These are phyloP conservation scores for Anolis carolinensis DNA, from an alignment of 2,113 vertebrate species.

Conservation along the genomic window DNA sequence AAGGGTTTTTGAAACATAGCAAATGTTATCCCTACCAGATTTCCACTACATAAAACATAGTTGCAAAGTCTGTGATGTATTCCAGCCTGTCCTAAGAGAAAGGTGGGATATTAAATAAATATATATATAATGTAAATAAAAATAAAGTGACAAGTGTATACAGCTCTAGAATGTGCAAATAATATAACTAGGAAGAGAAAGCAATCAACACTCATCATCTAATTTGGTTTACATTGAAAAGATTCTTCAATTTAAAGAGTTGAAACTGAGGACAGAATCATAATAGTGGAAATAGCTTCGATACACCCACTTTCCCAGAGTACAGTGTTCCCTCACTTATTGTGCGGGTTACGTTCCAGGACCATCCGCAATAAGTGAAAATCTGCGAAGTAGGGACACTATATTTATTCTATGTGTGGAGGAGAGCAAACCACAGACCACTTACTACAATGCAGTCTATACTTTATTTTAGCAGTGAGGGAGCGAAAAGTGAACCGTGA, in stretches of 20 bases:
- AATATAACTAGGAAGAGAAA: not conserved
- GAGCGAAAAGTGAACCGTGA: too few relatives aligned
- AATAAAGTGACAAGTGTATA: not conserved
- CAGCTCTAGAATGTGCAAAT: not conserved
- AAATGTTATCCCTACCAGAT: not conserved
- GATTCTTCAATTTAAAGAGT: not conserved
- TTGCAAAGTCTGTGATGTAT: not conserved
- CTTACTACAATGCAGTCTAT: too few relatives aligned
- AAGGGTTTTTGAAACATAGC: not conserved
- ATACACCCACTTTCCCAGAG: not conserved
- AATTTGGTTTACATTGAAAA: not conserved
- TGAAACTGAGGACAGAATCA: not conserved
- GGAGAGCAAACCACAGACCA: too few relatives aligned
- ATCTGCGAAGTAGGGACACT: too few relatives aligned
- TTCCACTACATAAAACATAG: not conserved
- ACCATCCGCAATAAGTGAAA: too few relatives aligned
- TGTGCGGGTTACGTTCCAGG: too few relatives aligned
- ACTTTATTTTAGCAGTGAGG: too few relatives aligned
- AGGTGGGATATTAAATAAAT: too few relatives aligned
- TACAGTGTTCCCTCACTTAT: too few relatives aligned
- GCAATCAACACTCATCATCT: too few relatives aligned
- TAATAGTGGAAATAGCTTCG: not conserved
- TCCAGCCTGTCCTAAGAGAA: too few relatives aligned
- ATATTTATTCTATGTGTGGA: too few relatives aligned
- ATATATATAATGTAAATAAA: not conserved